These are phyloP conservation scores for Barypeithes pellucidus DNA, from an alignment of 2,888 invertebrate species.

Conservation along the genomic window DNA sequence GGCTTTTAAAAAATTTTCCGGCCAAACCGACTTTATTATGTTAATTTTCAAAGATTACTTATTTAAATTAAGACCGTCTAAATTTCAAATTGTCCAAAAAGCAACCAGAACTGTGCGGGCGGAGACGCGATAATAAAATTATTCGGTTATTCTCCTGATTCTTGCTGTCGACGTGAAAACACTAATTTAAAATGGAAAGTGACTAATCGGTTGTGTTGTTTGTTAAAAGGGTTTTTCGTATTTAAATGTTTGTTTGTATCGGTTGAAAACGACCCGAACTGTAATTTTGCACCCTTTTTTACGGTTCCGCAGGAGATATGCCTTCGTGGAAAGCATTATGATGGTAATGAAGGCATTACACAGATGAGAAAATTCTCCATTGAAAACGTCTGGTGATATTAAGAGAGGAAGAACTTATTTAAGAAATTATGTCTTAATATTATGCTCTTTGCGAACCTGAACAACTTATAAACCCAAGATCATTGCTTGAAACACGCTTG, in stretches of 20 bases:
- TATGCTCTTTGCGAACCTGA: too few species aligned
- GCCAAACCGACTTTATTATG: not conserved
- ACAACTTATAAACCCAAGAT: too few species aligned
- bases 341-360: too few species aligned
- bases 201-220: not conserved
- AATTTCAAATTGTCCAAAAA: constrained; percentile 16
- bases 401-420: too few species aligned
- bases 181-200: not conserved
- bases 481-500: too few species aligned
- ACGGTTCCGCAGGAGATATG: too few species aligned
- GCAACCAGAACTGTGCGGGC: not conserved
- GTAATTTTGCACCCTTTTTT: too few species aligned
- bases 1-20: not conserved
- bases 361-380: not conserved
- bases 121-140: not conserved
- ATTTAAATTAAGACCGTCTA: constrained; percentile 4
- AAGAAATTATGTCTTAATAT: too few species aligned
- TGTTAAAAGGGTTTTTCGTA: not conserved
- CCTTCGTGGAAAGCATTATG: too few species aligned
- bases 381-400: too few species aligned
- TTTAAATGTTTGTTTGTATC: not conserved
- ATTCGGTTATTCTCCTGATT: constrained; percentile 7
- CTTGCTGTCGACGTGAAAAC: not conserved
- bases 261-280: not conserved
- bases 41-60: not conserved